phyloP scores from a whole-genome alignment of 2,888 invertebrate species.

The Boloria euphrosyne region DNA sequence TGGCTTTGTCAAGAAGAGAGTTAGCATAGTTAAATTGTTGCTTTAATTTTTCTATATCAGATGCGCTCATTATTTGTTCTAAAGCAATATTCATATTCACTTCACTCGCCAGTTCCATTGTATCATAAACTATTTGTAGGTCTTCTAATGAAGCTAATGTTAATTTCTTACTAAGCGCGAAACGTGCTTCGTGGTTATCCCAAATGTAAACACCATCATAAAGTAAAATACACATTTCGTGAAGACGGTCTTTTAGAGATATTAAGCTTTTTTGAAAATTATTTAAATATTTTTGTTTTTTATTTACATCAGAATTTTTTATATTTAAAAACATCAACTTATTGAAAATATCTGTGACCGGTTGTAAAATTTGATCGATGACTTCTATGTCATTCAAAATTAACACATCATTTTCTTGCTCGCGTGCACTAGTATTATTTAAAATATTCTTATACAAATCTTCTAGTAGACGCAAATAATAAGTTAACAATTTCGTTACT shows the following conservation, averaged over 20 bases:
- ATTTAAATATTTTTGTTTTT: background rate
- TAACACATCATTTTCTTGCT: background rate
- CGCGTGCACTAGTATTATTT: background rate
- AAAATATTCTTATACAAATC: background rate
- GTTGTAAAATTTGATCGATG: constrained; percentile 4
- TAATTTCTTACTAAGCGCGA: constrained; percentile 62
- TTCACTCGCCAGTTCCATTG: constrained; percentile 59
- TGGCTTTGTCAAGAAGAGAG: constrained; percentile 52
- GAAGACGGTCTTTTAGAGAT: constrained; percentile 59
- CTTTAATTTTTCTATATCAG: constrained; percentile 61
- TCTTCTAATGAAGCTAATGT: constrained; percentile 70
- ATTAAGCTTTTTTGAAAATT: constrained; percentile 56
- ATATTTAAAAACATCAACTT: constrained; percentile 1
- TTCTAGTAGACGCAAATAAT: background rate
- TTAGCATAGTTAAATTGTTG: constrained; percentile 49
- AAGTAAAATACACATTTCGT: constrained; percentile 58
- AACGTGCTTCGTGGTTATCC: constrained; percentile 65
- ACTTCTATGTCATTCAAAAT: background rate
- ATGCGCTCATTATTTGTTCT: constrained; percentile 57
- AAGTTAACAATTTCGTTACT: background rate
- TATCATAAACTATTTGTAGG: constrained; percentile 61
- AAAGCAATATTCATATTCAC: constrained; percentile 58
- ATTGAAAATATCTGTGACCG: background rate
- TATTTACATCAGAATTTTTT: constrained; percentile 2
- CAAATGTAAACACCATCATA: constrained; percentile 65